A percentile compares a stretch with the other conserved stretches of the same genome.
These are phyloP conservation scores for Plectrocnemia conspersa DNA, from an alignment of 1,140 invertebrate genomes.

Conservation along the genomic window DNA sequence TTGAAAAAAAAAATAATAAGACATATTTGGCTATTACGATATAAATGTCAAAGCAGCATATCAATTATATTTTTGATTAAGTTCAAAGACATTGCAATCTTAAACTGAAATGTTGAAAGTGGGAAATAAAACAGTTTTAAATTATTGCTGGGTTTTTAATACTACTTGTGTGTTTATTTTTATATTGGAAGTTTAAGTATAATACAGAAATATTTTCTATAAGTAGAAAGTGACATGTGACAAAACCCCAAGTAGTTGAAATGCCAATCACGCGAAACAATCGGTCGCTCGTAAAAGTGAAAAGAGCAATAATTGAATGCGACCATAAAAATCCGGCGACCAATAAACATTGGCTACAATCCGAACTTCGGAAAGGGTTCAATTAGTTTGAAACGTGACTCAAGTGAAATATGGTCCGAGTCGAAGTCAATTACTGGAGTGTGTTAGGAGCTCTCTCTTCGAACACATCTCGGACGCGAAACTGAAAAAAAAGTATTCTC, in stretches of 20 bases:
- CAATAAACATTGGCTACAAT: constrained; percentile 22
- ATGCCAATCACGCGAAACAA: background rate
- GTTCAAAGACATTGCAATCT: no score
- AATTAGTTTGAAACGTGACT: constrained; percentile 36
- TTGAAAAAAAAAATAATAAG: no score
- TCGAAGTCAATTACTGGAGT: constrained; percentile 33
- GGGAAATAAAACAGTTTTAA: no score
- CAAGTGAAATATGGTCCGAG: constrained; percentile 12
- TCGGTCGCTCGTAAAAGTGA: background rate
- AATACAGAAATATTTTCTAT: constrained; percentile 4
- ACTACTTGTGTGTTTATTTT: no score
- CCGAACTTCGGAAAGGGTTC: constrained; percentile 32
- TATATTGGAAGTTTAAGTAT: background rate
- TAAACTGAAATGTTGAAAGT: no score
- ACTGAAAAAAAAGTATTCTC: constrained; percentile 27
- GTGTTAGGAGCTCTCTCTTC: constrained; percentile 16
- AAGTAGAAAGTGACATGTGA: constrained; percentile 1
- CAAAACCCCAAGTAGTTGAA: constrained; percentile 5
- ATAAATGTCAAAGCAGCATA: no score
- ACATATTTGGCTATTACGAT: no score
- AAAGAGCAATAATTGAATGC: constrained; percentile 12
- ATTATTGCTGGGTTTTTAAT: no score
- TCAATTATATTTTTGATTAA: no score
- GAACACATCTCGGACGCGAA: no score
- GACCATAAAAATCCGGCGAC: background rate